Evolutionary conservation across 1,140 invertebrate species (phyloP).

Genomic region (Caenorhabditis brenneri): DNA sequence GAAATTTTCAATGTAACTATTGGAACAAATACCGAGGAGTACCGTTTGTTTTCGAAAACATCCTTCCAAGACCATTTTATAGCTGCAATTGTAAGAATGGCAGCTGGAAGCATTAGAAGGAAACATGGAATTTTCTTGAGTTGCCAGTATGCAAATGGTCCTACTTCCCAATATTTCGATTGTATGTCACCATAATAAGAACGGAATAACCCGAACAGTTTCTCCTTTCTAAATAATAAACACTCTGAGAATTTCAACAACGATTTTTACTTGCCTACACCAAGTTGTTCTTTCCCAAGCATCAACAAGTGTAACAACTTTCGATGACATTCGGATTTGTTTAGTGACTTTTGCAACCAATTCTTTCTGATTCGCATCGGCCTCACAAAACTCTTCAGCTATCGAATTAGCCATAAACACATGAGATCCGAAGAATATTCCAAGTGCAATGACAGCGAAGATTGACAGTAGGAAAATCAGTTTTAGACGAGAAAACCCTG

Average conservation of each 20-base stretch:
- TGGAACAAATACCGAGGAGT: too few relatives aligned
- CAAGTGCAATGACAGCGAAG: background rate
- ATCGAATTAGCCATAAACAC: slow-evolving; percentile 1
- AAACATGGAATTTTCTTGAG: slow-evolving; percentile 50
- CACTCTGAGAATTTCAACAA: background rate
- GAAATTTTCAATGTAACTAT: background rate
- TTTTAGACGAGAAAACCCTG: background rate
- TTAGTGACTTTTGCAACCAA: background rate
- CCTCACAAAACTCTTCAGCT: background rate
- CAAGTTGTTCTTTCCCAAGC: slow-evolving; percentile 41
- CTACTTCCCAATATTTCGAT: slow-evolving; percentile 54
- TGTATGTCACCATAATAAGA: slow-evolving; percentile 50
- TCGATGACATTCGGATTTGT: background rate
- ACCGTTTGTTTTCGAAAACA: background rate
- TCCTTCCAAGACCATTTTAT: background rate
- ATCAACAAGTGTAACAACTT: background rate
- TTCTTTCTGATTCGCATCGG: background rate
- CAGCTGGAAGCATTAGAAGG: slow-evolving; percentile 43
- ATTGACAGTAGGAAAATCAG: background rate
- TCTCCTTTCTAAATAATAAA: background rate
- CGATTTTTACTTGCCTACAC: slow-evolving; percentile 38
- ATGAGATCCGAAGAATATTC: background rate
- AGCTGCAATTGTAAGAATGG: background rate
- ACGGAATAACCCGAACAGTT: slow-evolving; percentile 21
- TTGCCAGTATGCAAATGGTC: slow-evolving; percentile 53